Base-by-base conservation (phyloP, 2,113 vertebrate species). In the Pycnonotus jocosus region DNA sequence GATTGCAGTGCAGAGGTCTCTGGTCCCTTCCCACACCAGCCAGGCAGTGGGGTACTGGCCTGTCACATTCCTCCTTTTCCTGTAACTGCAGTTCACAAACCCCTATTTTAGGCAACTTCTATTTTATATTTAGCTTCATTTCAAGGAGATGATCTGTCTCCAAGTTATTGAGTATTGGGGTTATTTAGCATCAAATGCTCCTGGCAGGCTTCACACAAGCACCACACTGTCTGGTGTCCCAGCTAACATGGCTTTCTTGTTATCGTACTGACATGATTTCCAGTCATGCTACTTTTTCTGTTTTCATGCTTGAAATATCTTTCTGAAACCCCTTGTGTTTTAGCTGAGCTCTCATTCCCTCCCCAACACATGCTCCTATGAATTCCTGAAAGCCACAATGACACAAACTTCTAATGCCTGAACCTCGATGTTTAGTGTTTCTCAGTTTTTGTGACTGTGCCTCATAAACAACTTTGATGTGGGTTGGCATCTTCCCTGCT, bases 21-120 rank as follows among this genome's bases (percentile, higher is more conserved):
- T 2, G 27, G 45, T 50, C 74, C 50, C 50, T 73, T 72, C 81
- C 65, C 40, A 30, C 31, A 45, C 7, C 12, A 37, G 42, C 78
- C 65, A 18, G 50, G 37, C 51, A 4, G 40, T 7, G 12, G 31
- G 68, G 35, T 54, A 44, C 24, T 78, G 69, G 7, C 56, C 58
- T 33, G 48, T 19, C 70, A 54, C 71, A n/a, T 92, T 92, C 87
- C 74, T 91, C 48, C 66, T 87, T 47, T 70, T 90, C 74, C 92
- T 91, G 33, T 61, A 57, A 73, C 27, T 83, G 74, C 81, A 51
- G 42, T 66, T 73, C 62, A 80, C 56, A 91, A 86, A 44, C 4
- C 42, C 15, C 66, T 94, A 20, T 91, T 93, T 96, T 90, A 93
- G 79, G 76, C 78, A 87, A 71, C 57, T 62, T 60, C 66, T 95